Conservation (phyloP, 1,140 invertebrate species). For the Drosophila truncata region DNA sequence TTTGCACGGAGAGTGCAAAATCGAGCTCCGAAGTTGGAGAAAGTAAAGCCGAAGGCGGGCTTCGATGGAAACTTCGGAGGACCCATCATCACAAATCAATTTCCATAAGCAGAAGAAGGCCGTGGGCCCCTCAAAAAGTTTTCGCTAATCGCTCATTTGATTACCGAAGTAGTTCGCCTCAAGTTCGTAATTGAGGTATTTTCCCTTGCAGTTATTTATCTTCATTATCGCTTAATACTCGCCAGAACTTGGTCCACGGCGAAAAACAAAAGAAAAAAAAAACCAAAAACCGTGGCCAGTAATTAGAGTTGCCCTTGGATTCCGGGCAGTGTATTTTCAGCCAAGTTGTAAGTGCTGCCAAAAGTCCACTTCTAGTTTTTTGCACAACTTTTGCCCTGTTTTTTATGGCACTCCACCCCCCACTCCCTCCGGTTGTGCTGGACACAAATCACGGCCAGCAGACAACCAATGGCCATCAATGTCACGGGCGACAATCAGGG, state of each 20-base stretch:
- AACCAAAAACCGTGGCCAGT: slow-evolving; percentile 18
- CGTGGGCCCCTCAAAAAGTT: slow-evolving; percentile 40
- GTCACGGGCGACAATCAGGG: slow-evolving; percentile 70
- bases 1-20: neutral
- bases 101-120: slow-evolving; percentile 29
- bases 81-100: slow-evolving; percentile 30
- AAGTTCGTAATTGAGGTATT: slow-evolving; percentile 81
- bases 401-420: slow-evolving; percentile 28
- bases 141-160: slow-evolving; percentile 79
- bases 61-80: slow-evolving; percentile 13
- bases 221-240: slow-evolving; percentile 79
- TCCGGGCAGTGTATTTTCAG: slow-evolving; percentile 38
- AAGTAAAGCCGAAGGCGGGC: neutral
- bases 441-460: slow-evolving; percentile 70
- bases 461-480: slow-evolving; percentile 61
- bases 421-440: neutral
- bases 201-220: slow-evolving; percentile 76
- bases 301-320: slow-evolving; percentile 35
- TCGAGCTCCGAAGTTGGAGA: slow-evolving; percentile 6
- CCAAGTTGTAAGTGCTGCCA: slow-evolving; percentile 58
- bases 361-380: slow-evolving; percentile 49
- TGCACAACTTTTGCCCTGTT: slow-evolving; percentile 31
- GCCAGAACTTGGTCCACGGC: slow-evolving; percentile 44
- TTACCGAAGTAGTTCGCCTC: slow-evolving; percentile 72
- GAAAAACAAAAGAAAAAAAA: neutral